Base-by-base conservation (phyloP, 2,888 invertebrate species). In the Drosophila fulvimacula region DNA sequence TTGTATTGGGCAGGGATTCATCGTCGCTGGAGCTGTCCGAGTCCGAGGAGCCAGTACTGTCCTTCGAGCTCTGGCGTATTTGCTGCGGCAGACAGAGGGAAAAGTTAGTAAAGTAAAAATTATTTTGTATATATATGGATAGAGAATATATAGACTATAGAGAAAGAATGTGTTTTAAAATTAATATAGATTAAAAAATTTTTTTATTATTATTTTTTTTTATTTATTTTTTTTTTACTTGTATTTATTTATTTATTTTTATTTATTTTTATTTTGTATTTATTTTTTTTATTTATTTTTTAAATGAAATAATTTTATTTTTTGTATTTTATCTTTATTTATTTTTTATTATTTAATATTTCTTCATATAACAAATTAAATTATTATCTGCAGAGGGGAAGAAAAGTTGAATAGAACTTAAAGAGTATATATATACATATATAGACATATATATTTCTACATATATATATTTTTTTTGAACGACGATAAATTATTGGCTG, bases 41-140 rank as follows among this genome's bases (percentile, higher is more conserved):
- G 55, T 95, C 95, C 48, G 95, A 95, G 0, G 95, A 95, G 21
- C 94, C 95, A 0, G 96, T 95, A 53, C 97, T 96, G 69, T 96
- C 97, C 91, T 96, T 96, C 53, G 96, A 97, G 68, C 96, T 95
- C 91, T 96, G 96, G 1, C 96, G 94, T n/a, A 93, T 92, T 87
- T 94, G 93, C 94, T 95, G 82, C 1, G 24, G 30, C 24, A 17
- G 3, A 44, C 0, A 52, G 27, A 15, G 34, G 1, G 7, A 6
- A 1, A 7, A 6, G 27, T 27, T 27, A 27, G 6, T 27, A 0
- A 7, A 6, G 27, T n/a, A n/a, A n/a, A n/a, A n/a, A n/a, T n/a
- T n/a, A n/a, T n/a, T n/a, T n/a, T 17, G 10, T 9, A 13, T 34
- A 7, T 7, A 9, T 13, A 34, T 38, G 3, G n/a, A 15, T n/a